These are phyloP conservation scores for Mythimna loreyi DNA, from an alignment of 2,888 invertebrate genomes.

Conservation along the genomic window DNA sequence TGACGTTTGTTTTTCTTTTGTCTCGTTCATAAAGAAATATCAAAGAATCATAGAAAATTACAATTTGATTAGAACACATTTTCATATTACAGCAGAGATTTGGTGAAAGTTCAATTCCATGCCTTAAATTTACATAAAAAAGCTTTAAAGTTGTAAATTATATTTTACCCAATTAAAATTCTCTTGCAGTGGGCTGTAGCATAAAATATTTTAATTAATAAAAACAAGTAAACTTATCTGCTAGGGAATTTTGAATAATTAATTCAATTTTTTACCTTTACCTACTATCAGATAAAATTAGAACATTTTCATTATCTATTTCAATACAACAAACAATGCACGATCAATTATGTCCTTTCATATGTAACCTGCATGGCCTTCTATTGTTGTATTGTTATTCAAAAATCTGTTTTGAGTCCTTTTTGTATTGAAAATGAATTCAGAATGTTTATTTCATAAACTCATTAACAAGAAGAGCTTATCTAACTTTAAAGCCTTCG, in stretches of 20 bases:
- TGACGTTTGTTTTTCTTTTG: conserved; percentile 41
- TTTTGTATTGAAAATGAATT: not conserved
- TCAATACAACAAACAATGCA: not conserved
- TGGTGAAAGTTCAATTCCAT: conserved; percentile 58
- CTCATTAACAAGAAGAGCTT: not conserved
- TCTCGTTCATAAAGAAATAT: conserved; percentile 44
- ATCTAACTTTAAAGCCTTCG: not conserved
- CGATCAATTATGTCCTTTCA: conserved; percentile 7
- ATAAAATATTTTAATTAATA: not conserved
- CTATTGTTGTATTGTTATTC: conserved; percentile 3
- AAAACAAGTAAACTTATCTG: not conserved
- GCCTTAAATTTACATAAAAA: conserved; percentile 40
- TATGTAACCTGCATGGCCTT: not conserved
- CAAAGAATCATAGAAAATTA: conserved; percentile 23
- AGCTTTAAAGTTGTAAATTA: conserved; percentile 8
- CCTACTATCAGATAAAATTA: not conserved
- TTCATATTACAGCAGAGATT: conserved; percentile 18
- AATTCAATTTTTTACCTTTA: not conserved
- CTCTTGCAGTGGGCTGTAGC: conserved; percentile 6
- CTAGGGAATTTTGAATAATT: not conserved
- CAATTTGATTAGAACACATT: conserved; percentile 27
- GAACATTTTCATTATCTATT: not conserved
- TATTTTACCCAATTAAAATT: conserved; percentile 20
- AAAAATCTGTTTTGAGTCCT: not conserved
- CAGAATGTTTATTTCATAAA: not conserved